A percentile compares a stretch with the other conserved stretches of the same genome.
phyloP scores from a whole-genome alignment of 2,113 vertebrate species.

The Myrmecophaga tridactyla region DNA sequence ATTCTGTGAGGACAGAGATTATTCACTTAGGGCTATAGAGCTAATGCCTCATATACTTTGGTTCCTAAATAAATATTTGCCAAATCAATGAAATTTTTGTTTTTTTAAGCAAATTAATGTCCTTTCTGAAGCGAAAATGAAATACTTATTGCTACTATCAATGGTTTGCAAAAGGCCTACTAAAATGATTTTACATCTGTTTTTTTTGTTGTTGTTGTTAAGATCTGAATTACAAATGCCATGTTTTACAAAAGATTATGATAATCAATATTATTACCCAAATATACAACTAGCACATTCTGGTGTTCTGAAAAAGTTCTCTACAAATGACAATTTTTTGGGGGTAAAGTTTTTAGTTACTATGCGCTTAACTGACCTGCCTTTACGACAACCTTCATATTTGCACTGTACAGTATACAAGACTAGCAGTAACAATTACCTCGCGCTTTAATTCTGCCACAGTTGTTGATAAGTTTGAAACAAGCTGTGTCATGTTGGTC shows the following conservation, averaged over 20 bases:
- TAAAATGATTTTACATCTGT: not conserved
- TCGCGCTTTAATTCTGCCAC: constrained; percentile 91
- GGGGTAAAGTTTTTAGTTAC: not conserved
- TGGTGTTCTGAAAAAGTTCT: constrained; percentile 12
- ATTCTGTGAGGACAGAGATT: not conserved
- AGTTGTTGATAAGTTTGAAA: constrained; percentile 91
- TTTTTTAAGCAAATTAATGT: not conserved
- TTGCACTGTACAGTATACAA: not conserved
- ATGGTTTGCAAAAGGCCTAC: constrained; percentile 3
- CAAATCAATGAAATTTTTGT: not conserved
- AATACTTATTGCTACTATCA: not conserved
- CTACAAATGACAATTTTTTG: not conserved
- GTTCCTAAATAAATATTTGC: not conserved
- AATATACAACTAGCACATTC: constrained; percentile 2
- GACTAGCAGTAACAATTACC: constrained; percentile 81
- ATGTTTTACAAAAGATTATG: not conserved
- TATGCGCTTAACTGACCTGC: not conserved
- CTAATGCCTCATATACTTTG: not conserved
- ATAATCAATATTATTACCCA: not conserved
- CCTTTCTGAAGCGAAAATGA: constrained; percentile 8
- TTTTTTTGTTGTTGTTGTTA: not conserved
- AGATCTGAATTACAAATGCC: constrained; percentile 5
- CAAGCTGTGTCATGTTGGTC: constrained; percentile 92
- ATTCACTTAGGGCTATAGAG: not conserved
- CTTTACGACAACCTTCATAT: not conserved